phyloP scores from a whole-genome alignment of 30 jellyfish, hydroid and myxozoan genomes.

The Aurelia sp. region DNA sequence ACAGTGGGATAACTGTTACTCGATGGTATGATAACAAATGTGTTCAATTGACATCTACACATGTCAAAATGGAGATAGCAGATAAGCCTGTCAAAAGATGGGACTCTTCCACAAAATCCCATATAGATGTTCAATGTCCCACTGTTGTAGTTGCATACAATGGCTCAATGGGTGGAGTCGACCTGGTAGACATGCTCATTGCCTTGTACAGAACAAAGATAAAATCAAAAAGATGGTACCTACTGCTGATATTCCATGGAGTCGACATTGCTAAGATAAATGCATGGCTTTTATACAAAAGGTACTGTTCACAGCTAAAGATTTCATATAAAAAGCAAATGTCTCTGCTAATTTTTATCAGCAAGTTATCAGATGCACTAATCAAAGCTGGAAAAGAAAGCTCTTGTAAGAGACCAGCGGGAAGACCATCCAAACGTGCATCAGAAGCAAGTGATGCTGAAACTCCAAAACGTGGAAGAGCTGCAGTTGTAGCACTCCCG shows the following conservation, averaged over 20 bases:
- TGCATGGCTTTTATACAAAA: constrained; percentile 48
- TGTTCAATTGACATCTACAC: too few species aligned
- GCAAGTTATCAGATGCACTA: constrained; percentile 50
- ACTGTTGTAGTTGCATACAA: too few species aligned
- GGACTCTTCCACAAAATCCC: too few species aligned
- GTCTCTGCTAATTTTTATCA: constrained; percentile 43
- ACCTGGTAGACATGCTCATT: too few species aligned
- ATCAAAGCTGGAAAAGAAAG: constrained; percentile 19
- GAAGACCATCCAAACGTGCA: constrained; percentile 70
- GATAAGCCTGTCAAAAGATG: too few species aligned
- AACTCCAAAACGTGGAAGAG: not conserved
- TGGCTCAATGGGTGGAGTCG: too few species aligned
- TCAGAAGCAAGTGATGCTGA: not conserved
- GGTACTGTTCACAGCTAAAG: constrained; percentile 22
- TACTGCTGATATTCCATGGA: constrained; percentile 41
- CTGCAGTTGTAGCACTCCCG: not conserved
- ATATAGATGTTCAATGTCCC: too few species aligned
- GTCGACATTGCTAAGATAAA: constrained; percentile 50
- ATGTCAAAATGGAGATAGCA: too few species aligned
- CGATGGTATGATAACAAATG: too few species aligned
- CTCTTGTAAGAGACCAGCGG: constrained; percentile 16
- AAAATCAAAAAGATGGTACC: constrained; percentile 75
- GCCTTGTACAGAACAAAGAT: too few species aligned
- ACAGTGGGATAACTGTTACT: too few species aligned
- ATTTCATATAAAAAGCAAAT: constrained; percentile 17